Evolutionary conservation across 2,797 vertebrate species (phyloP), one percentile per base, ranked within the genome.

Genomic region (Malurus leucopterus): DNA sequence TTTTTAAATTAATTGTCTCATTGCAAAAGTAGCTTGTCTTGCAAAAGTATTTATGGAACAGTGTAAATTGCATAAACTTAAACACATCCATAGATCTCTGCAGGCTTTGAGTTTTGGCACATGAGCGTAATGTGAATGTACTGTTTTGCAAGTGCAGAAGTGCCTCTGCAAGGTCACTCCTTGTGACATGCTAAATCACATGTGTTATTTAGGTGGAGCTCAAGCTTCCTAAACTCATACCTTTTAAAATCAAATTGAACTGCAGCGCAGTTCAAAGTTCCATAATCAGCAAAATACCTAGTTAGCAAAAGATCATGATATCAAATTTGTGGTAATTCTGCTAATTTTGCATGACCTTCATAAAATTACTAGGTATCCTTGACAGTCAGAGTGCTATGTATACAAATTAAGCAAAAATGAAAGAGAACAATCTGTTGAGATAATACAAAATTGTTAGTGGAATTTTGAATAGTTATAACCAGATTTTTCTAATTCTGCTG

Each of bases 101-200:
- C n/a, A 30, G 15, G 38, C n/a, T 41, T 78, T 3, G 8, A 57
- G 40, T 69, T 88, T 72, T 89, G 67, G 13, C 5, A 43, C 38
- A 40, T 10, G 32, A 58, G 46, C 11, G 2, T 20, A 24, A 38
- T 30, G 20, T 34, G 30, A 91, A 58, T 38, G 12, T 67, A 17
- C 18, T 0, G 0, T 53, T 67, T 32, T 53, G 12, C 9, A 3
- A 58, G 36, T 41, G 24, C 36, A 51, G 24, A 55, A 43, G 29
- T 20, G 23, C 38, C 12, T 59, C 32, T 67, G 23, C 29, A 43
- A 29, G 30, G 64, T 71, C 2, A 4, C 6, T 27, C 13, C 41
- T 36, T 36, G 11, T 36, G 36, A 36, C 36, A 36, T 36, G 36
- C 36, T 36, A 36, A 36, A 36, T 36, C 36, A 36, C 32, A 7